Evolutionary conservation across 92 coral and sea anemone species (phyloP).

Genomic region (Ricordea florida): DNA sequence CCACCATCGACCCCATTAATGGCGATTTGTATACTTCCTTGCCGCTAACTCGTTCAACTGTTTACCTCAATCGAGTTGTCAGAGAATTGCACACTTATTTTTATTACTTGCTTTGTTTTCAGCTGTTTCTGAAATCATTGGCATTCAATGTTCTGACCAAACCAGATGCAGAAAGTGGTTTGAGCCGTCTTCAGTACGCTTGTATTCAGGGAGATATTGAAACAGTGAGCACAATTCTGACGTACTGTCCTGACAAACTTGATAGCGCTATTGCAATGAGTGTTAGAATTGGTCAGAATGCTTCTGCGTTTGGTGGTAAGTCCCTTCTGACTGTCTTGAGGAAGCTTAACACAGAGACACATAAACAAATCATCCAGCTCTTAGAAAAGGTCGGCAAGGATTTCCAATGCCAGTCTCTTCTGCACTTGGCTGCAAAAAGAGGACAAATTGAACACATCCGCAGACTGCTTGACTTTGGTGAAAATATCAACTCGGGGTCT

Average conservation of each 20-base stretch:
- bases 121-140: not conserved
- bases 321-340: not conserved
- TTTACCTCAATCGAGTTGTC: no score
- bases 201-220: conserved; percentile 46
- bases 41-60: no score
- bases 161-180: conserved; percentile 12
- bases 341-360: not conserved
- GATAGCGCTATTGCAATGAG: conserved; percentile 43
- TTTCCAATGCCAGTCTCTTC: conserved; percentile 15
- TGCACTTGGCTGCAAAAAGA: conserved; percentile 44
- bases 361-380: not conserved
- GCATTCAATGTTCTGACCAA: conserved; percentile 27
- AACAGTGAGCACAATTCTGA: conserved; percentile 34
- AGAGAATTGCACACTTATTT: no score
- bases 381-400: not conserved
- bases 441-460: conserved; percentile 43
- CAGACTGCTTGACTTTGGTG: conserved; percentile 26
- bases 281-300: not conserved
- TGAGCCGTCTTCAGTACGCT: conserved; percentile 33
- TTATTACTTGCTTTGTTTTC: no score
- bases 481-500: conserved; percentile 11
- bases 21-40: no score
- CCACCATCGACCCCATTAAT: no score
- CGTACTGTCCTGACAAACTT: conserved; percentile 35
- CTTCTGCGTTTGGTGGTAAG: not conserved